Conservation (phyloP, 2,888 invertebrate genomes). For the Scaptomyza tumidula region DNA sequence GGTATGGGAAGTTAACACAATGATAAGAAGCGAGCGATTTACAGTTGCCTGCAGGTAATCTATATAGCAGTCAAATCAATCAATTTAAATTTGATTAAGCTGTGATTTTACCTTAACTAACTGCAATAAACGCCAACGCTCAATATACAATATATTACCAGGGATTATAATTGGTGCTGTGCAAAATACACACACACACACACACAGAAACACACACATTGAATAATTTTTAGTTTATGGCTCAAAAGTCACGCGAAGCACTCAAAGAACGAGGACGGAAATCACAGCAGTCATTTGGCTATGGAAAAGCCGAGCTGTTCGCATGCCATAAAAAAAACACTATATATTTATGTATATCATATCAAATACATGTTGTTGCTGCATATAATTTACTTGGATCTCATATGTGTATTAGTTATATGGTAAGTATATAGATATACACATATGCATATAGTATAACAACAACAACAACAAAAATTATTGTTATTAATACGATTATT, state of each 20-base stretch:
- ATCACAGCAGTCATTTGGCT: slow-evolving; percentile 15
- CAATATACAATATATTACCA: slow-evolving; percentile 28
- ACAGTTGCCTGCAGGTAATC: slow-evolving; percentile 33
- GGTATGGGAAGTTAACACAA: not conserved
- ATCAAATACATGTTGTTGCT: not conserved
- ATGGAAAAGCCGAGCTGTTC: slow-evolving; percentile 34
- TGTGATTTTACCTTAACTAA: slow-evolving; percentile 51
- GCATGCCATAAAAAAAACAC: slow-evolving; percentile 23
- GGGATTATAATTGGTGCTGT: slow-evolving; percentile 31
- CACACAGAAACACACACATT: not conserved
- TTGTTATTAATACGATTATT: slow-evolving; percentile 77
- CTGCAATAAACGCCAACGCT: slow-evolving; percentile 7
- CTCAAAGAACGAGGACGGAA: slow-evolving; percentile 43
- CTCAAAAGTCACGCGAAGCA: slow-evolving; percentile 54
- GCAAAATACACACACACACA: not conserved
- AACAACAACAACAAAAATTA: slow-evolving; percentile 42
- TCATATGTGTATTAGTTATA: slow-evolving; percentile 16
- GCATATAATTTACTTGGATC: slow-evolving; percentile 13
- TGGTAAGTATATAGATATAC: slow-evolving; percentile 11
- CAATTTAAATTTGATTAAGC: slow-evolving; percentile 77
- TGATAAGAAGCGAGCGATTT: slow-evolving; percentile 41
- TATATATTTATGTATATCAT: slow-evolving; percentile 4
- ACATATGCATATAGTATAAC: slow-evolving; percentile 5
- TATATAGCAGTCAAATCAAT: slow-evolving; percentile 51
- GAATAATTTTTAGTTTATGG: slow-evolving; percentile 38